Evolutionary conservation across 1,140 invertebrate species (phyloP).

Genomic region (Oryzaephilus surinamensis): DNA sequence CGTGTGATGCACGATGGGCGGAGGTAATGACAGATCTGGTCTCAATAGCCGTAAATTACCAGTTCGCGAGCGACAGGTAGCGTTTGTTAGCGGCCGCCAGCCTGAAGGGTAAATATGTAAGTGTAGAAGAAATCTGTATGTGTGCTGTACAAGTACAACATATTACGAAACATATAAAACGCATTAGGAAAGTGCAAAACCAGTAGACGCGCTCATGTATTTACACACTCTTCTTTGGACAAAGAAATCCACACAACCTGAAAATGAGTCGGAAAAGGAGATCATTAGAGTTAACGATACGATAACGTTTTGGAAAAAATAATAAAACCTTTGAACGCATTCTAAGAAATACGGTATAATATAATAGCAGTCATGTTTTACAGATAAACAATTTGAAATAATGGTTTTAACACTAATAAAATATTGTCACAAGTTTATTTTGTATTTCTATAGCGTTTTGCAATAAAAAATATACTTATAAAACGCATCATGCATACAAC

Average conservation of each 20-base stretch:
- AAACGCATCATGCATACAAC: too few species aligned
- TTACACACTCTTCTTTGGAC: constrained; percentile 11
- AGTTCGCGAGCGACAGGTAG: constrained; percentile 24
- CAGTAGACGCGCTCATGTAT: constrained; percentile 3
- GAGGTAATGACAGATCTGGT: constrained; percentile 26
- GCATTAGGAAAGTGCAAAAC: constrained; percentile 19
- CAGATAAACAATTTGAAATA: too few species aligned
- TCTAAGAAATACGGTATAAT: too few species aligned
- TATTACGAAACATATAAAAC: too few species aligned
- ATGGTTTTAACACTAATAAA: too few species aligned
- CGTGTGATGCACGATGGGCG: constrained; percentile 21
- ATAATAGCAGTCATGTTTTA: too few species aligned
- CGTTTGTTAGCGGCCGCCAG: constrained; percentile 13
- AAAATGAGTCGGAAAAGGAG: constrained; percentile 26
- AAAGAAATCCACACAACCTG: constrained; percentile 14
- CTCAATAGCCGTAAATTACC: constrained; percentile 26
- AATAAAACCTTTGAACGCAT: too few species aligned
- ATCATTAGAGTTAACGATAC: constrained; percentile 27
- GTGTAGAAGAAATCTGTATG: constrained; percentile 6
- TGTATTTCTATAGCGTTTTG: too few species aligned
- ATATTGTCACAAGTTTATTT: too few species aligned
- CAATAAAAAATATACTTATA: too few species aligned
- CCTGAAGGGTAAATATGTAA: constrained; percentile 9
- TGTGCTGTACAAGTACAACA: constrained; percentile 12
- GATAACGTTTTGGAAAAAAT: too few species aligned